These are phyloP conservation scores for Beris chalybata DNA, from an alignment of 2,888 invertebrate species.

Conservation along the genomic window DNA sequence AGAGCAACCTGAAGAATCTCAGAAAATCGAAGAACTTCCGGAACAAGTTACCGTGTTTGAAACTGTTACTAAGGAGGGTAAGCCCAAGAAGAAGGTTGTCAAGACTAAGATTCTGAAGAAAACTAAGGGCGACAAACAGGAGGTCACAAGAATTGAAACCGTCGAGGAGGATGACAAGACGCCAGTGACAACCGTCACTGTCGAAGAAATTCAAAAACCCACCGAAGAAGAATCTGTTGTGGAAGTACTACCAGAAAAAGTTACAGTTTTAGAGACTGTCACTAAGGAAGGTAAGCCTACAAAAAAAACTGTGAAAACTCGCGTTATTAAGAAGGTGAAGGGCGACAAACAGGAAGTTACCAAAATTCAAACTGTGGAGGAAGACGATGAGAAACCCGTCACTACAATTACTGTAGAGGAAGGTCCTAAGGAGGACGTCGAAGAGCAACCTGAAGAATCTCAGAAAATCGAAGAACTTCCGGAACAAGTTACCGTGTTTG, in stretches of 20 bases:
- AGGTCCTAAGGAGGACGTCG: slow-evolving; percentile 42
- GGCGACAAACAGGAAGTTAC: slow-evolving; percentile 54
- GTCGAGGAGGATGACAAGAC: slow-evolving; percentile 46
- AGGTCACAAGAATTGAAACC: slow-evolving; percentile 47
- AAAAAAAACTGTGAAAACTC: slow-evolving; percentile 46
- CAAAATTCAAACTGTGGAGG: slow-evolving; percentile 49
- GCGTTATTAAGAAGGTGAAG: slow-evolving; percentile 47
- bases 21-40: slow-evolving; percentile 47
- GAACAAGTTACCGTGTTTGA: slow-evolving; percentile 46
- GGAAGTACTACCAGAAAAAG: slow-evolving; percentile 40
- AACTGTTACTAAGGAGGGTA: slow-evolving; percentile 47
- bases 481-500: slow-evolving; percentile 45
- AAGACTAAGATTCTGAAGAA: slow-evolving; percentile 52
- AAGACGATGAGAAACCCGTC: slow-evolving; percentile 53
- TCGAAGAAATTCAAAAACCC: slow-evolving; percentile 44
- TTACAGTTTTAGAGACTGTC: slow-evolving; percentile 54
- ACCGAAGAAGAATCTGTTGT: slow-evolving; percentile 32
- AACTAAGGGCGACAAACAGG: slow-evolving; percentile 48
- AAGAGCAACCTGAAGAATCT: background rate
- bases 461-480: slow-evolving; percentile 38
- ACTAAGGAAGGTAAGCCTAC: slow-evolving; percentile 46
- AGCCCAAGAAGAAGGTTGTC: slow-evolving; percentile 46
- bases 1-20: slow-evolving; percentile 33
- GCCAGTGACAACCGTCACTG: slow-evolving; percentile 43
- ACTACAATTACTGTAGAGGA: slow-evolving; percentile 53